Percentiles rank a stretch among this genome's conserved stretches.
These are phyloP conservation scores for Drosophila crucigera DNA, from an alignment of 2,888 invertebrate species.

Conservation along the genomic window DNA sequence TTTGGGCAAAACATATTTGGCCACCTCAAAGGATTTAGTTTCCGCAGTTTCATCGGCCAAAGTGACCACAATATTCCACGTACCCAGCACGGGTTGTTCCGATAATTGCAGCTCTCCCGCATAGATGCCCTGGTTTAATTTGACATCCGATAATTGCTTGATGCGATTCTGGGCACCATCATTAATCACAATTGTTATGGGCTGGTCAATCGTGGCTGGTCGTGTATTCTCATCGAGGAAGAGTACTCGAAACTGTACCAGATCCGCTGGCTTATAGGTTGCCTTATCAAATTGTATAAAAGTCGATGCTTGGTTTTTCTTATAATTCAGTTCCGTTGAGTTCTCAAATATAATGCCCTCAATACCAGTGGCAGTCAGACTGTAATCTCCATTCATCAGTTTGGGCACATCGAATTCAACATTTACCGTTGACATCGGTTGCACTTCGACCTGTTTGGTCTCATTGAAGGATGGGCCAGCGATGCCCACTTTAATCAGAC, in stretches of 20 bases:
- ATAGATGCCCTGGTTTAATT: constrained; percentile 91
- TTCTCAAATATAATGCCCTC: constrained; percentile 91
- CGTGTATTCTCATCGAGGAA: constrained; percentile 90
- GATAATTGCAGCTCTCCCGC: constrained; percentile 91
- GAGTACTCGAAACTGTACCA: constrained; percentile 90
- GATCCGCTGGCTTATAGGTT: constrained; percentile 94
- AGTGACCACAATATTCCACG: constrained; percentile 92
- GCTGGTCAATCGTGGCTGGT: constrained; percentile 86
- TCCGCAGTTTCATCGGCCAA: constrained; percentile 84
- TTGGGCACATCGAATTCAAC: constrained; percentile 89
- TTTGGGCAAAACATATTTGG: constrained; percentile 96
- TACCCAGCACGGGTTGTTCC: constrained; percentile 93
- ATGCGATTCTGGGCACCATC: constrained; percentile 92
- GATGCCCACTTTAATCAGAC: constrained; percentile 89
- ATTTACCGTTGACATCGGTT: constrained; percentile 90
- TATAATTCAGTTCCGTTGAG: constrained; percentile 90
- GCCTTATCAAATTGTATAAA: constrained; percentile 97
- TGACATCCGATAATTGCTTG: constrained; percentile 91
- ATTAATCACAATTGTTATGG: constrained; percentile 71
- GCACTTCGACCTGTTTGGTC: constrained; percentile 89
- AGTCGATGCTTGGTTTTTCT: constrained; percentile 89
- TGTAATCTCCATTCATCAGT: constrained; percentile 72
- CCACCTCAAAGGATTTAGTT: constrained; percentile 87
- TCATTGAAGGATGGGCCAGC: constrained; percentile 90
- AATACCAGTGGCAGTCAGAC: constrained; percentile 86